These are phyloP conservation scores for Ylistrum balloti DNA, from an alignment of 1,140 invertebrate species.

Conservation along the genomic window DNA sequence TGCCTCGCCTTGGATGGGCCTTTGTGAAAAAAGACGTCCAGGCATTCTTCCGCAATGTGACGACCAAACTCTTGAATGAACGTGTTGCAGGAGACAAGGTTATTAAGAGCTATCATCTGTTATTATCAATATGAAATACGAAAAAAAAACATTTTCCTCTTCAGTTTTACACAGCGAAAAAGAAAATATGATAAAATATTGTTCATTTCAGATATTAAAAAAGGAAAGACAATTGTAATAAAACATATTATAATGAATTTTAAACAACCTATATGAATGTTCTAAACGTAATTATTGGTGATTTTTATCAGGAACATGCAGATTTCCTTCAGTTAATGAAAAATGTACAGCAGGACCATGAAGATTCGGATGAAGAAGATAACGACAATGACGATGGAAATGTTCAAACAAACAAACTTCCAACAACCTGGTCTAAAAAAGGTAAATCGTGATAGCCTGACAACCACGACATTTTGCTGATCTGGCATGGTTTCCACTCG, in stretches of 20 bases:
- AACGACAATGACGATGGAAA: neutral
- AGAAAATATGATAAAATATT: too few species aligned
- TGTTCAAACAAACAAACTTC: neutral
- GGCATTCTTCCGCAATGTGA: neutral
- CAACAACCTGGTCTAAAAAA: neutral
- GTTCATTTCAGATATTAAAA: too few species aligned
- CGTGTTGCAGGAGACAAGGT: neutral
- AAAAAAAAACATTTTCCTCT: too few species aligned
- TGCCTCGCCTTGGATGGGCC: neutral
- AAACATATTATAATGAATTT: too few species aligned
- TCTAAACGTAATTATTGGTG: neutral
- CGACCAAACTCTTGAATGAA: neutral
- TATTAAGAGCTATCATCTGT: too few species aligned
- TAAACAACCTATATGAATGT: too few species aligned
- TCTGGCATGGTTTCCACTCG: too few species aligned
- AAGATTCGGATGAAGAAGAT: neutral
- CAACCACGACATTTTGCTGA: too few species aligned
- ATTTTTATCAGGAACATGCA: constrained; percentile 47
- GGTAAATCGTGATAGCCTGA: too few species aligned
- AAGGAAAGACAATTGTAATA: too few species aligned
- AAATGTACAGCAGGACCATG: constrained; percentile 50
- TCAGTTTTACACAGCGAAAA: too few species aligned
- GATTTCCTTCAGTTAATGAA: constrained; percentile 57
- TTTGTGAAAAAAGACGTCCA: neutral
- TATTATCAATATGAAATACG: too few species aligned